A percentile compares a stretch with the other conserved stretches of the same genome.
These are phyloP conservation scores for Limonius californicus DNA, from an alignment of 1,140 invertebrate genomes.

Conservation along the genomic window DNA sequence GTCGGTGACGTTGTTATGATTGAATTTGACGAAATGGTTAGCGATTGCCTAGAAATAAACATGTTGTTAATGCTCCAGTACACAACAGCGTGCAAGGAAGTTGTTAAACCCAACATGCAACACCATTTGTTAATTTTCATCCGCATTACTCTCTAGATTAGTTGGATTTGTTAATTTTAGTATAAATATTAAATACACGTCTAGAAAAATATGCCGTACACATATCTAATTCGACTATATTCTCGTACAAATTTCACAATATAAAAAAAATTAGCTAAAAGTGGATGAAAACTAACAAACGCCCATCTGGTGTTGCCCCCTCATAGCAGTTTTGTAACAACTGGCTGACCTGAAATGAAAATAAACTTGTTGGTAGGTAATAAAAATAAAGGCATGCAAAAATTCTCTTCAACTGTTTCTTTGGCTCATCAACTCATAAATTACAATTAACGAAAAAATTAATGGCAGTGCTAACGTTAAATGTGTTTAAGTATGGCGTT, in stretches of 20 bases:
- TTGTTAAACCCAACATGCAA: slow-evolving; percentile 25
- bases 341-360: slow-evolving; percentile 26
- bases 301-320: slow-evolving; percentile 19
- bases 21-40: slow-evolving; percentile 37
- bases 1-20: slow-evolving; percentile 32
- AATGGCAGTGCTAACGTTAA: too few relatives aligned
- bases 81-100: slow-evolving; percentile 19
- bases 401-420: too few relatives aligned
- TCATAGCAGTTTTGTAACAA: slow-evolving; percentile 28
- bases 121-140: slow-evolving; percentile 26
- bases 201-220: neutral
- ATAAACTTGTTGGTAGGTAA: too few relatives aligned
- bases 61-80: slow-evolving; percentile 24
- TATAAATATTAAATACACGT: slow-evolving; percentile 18
- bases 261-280: slow-evolving; percentile 19
- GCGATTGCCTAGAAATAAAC: slow-evolving; percentile 45
- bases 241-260: neutral
- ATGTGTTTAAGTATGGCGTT: too few relatives aligned
- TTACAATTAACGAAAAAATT: too few relatives aligned
- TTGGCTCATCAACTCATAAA: too few relatives aligned
- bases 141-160: slow-evolving; percentile 17
- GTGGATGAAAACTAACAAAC: slow-evolving; percentile 31
- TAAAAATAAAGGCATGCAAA: too few relatives aligned
- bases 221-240: neutral
- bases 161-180: slow-evolving; percentile 15